Evolutionary conservation across 1,140 invertebrate genomes (phyloP), one percentile per base, ranked within the genome.

Genomic region (Branchinecta lindahli): DNA sequence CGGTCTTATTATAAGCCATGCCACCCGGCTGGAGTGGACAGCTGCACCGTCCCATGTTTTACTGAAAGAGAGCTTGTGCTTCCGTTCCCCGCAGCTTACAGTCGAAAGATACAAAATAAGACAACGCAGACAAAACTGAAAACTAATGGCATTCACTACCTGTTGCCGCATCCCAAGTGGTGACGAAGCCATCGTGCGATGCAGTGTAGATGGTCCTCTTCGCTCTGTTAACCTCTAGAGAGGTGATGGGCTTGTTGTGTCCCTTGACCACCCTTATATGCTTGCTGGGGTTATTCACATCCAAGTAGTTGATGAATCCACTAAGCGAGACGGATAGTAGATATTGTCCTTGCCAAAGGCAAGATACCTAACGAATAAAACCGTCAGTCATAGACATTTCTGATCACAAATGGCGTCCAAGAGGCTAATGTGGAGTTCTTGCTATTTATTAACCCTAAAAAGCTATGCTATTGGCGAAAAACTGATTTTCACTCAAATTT

Each of bases 161-260:
- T 69, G 84, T 89, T 15, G 81, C 81, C 1, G 86, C 85, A 75
- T 94, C 86, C 95, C 95, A 98, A 66, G 84, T 84, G 8, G 91
- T 94, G 12, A 98, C 87, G 71, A 85, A 85, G 15, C 94, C 95
- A 78, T 97, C 94, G 74, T 94, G 91, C 74, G 92, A 94, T 7
- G 91, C 94, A 0, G 95, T 98, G 77, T 89, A 98, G 68, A 97
- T 86, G 66, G 83, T 86, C 69, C 82, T 82, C 72, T 86, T 83
- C 77, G 95, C 88, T 66, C 86, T 84, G 75, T 85, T 87, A 9
- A 93, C 78, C 1, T 87, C 85, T 75, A 98, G 81, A n/a, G 92
- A 87, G 66, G 94, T 98, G 70, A 99, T 97, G 8, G 95, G 92
- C 78, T 98, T 98, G 77, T 97, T 98, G 80, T 99, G 96, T 8